Conservation (phyloP, 2,113 vertebrate species). For the Siphamia tubifer region DNA sequence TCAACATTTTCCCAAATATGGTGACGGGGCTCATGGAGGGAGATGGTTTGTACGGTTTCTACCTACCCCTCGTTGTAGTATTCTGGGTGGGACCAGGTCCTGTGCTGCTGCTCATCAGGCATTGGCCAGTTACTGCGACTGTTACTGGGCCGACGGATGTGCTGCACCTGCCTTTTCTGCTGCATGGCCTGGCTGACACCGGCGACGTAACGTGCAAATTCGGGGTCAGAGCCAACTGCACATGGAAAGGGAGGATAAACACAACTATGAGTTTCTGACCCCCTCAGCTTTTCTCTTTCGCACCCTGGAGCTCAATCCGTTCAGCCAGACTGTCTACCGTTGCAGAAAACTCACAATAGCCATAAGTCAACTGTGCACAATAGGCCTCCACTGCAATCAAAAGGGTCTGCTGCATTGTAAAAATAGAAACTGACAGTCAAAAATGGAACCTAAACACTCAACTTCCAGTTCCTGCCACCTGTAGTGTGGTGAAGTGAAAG, state of each 20-base stretch:
- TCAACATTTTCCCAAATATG: too few relatives aligned
- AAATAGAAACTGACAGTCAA: constrained; percentile 41
- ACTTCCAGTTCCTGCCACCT: too few relatives aligned
- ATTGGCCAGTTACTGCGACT: constrained; percentile 92
- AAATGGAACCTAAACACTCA: constrained; percentile 21
- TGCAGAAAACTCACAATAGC: constrained; percentile 56
- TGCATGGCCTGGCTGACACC: constrained; percentile 98
- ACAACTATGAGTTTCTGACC: constrained; percentile 63
- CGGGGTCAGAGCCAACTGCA: constrained; percentile 95
- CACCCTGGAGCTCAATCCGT: constrained; percentile 38
- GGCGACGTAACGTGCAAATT: constrained; percentile 97
- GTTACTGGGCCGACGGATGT: constrained; percentile 89
- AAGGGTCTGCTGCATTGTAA: constrained; percentile 58
- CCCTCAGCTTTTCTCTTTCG: constrained; percentile 63
- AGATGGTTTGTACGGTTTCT: background rate
- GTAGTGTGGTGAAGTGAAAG: too few relatives aligned
- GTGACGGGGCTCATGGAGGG: background rate
- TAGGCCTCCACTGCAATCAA: constrained; percentile 34
- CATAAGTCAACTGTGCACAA: constrained; percentile 49
- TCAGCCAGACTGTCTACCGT: constrained; percentile 52
- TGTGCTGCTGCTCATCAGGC: constrained; percentile 91
- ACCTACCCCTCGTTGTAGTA: constrained; percentile 95
- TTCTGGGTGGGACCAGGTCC: constrained; percentile 94
- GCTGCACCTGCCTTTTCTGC: constrained; percentile 94
- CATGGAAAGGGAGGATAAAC: constrained; percentile 51